Evolutionary conservation across 2,113 vertebrate species (phyloP).

Genomic region (Meles meles): DNA sequence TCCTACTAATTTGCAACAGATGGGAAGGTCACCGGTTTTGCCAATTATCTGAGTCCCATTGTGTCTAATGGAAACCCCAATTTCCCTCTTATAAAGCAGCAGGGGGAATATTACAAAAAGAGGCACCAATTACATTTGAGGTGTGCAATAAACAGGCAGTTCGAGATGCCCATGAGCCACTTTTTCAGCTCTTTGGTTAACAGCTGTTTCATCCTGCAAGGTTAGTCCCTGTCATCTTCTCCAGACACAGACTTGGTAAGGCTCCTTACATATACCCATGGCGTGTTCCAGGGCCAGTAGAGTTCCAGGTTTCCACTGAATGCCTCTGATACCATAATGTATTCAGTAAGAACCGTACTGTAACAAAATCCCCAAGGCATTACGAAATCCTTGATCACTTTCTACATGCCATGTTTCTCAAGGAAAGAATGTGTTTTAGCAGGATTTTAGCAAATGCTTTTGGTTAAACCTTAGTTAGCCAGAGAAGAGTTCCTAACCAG

Average conservation of each 20-base stretch:
- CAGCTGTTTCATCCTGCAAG: background rate
- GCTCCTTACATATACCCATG: background rate
- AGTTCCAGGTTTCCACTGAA: background rate
- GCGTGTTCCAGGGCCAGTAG: background rate
- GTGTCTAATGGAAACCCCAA: background rate
- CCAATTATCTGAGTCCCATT: background rate
- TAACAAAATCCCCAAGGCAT: background rate
- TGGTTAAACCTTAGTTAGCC: background rate
- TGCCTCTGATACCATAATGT: background rate
- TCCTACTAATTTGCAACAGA: slow-evolving; percentile 2
- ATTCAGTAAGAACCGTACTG: background rate
- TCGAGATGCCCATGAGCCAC: background rate
- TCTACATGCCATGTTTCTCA: background rate
- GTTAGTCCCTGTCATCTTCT: background rate
- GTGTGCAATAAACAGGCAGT: background rate
- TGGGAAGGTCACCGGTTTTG: slow-evolving; percentile 8
- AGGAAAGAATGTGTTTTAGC: background rate
- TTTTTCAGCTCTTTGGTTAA: background rate
- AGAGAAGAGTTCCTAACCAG: background rate
- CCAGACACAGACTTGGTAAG: background rate
- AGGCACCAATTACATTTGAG: background rate
- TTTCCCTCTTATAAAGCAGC: background rate
- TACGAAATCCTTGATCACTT: background rate
- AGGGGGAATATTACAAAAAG: background rate
- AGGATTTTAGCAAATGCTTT: background rate